Percentiles rank a stretch among this genome's conserved stretches.
These are phyloP conservation scores for Orthonyx spaldingii DNA, from an alignment of 2,113 vertebrate species.

Conservation along the genomic window DNA sequence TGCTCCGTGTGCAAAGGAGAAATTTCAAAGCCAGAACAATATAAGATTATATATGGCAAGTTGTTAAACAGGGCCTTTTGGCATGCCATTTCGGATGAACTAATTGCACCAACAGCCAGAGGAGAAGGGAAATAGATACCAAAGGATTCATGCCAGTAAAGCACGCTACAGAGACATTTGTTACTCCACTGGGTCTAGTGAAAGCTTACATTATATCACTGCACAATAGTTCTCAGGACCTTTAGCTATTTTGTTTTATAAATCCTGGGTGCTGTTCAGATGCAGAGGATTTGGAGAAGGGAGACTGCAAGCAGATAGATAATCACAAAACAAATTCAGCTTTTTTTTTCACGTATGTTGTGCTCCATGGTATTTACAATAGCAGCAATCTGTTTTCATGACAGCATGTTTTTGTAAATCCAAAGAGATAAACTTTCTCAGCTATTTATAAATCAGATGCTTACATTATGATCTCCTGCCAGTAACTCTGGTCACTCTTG, in stretches of 20 bases:
- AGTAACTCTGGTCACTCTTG: not conserved
- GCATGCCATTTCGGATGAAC: not conserved
- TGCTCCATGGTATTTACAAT: slow-evolving; percentile 34
- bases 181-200: not conserved
- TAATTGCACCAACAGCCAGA: not conserved
- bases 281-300: not conserved
- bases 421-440: slow-evolving; percentile 57
- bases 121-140: not conserved
- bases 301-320: slow-evolving; percentile 2
- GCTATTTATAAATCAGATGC: slow-evolving; percentile 61
- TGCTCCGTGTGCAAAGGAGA: not conserved
- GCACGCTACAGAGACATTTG: not conserved
- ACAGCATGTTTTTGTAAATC: slow-evolving; percentile 53
- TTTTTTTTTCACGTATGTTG: not conserved
- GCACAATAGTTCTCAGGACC: slow-evolving; percentile 7
- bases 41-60: not conserved
- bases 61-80: not conserved
- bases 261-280: slow-evolving; percentile 26
- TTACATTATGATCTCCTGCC: slow-evolving; percentile 45
- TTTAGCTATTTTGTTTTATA: slow-evolving; percentile 42
- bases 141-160: not conserved
- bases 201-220: not conserved
- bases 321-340: not conserved
- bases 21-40: not conserved
- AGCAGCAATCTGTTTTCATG: slow-evolving; percentile 43